Evolutionary conservation across 2,797 vertebrate genomes (phyloP), one percentile per base, ranked within the genome.

Genomic region (Enteromius fasciolatus): DNA sequence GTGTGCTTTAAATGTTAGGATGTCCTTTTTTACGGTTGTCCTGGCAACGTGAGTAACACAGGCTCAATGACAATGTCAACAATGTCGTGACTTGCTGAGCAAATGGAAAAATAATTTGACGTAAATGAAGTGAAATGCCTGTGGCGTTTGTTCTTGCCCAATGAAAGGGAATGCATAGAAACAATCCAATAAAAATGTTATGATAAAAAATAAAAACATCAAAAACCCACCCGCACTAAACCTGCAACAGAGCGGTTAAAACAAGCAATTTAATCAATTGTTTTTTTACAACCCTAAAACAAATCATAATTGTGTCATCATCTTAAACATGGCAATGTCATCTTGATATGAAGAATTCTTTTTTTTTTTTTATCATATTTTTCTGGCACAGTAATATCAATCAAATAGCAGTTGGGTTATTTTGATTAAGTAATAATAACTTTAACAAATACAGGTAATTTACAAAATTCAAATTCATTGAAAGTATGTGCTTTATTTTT

Each of bases 51-150:
- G 83, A 79, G 85, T 87, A 86, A 88, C 85, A 90, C 81, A 82
- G 81, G 61, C 57, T 81, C 70, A 81, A 78, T 68, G 52, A 72
- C 69, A 68, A 59, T 70, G 76, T 87, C 81, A 88, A 81, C 80
- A 84, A 12, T 41, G 39, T 41, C 39, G 81, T 17, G 64, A 59
- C 39, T 68, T 80, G 78, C 72, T 89, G 83, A 88, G 72, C 63
- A 59, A 90, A 81, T 89, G 87, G 89, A 90, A 90, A 86, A 88
- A 81, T 83, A 1, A 82, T 83, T 80, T 86, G 23, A 69, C 31
- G 20, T 61, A 17, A 75, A 76, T 5, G 17, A 20, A 64, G 39
- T 36, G 25, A 36, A 66, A 3, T 14, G 66, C 39, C 48, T 57
- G 59, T 70, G 9, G 3, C 7, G 15, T 48, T 31, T 67, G 41